A percentile compares a stretch with the other conserved stretches of the same genome.
These are phyloP conservation scores for Chaenogobius annularis DNA, from an alignment of 2,113 vertebrate species.

Conservation along the genomic window DNA sequence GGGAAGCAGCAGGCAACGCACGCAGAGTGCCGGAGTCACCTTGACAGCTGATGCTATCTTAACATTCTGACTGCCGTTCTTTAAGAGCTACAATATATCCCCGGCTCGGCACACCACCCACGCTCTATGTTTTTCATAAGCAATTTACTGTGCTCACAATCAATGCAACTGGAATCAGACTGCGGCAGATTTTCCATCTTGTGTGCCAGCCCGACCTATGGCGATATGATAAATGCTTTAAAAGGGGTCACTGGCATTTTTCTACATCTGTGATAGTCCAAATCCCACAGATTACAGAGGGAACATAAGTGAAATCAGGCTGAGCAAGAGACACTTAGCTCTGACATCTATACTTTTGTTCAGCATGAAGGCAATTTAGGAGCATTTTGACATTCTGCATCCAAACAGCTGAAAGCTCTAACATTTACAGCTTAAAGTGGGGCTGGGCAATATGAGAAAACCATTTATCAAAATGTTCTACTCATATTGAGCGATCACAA, in stretches of 20 bases:
- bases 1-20: constrained; percentile 69
- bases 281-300: constrained; percentile 11
- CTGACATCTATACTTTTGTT: constrained; percentile 2
- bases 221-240: constrained; percentile 51
- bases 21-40: constrained; percentile 73
- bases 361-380: neutral
- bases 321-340: neutral
- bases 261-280: constrained; percentile 30
- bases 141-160: constrained; percentile 69
- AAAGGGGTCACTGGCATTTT: constrained; percentile 55
- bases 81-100: constrained; percentile 62
- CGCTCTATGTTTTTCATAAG: constrained; percentile 65
- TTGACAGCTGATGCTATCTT: constrained; percentile 78
- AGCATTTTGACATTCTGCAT: neutral
- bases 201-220: constrained; percentile 48
- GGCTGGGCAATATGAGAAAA: no score
- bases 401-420: neutral
- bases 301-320: constrained; percentile 3
- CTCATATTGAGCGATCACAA: no score
- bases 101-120: constrained; percentile 59
- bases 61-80: constrained; percentile 69
- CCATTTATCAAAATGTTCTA: no score
- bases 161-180: constrained; percentile 71
- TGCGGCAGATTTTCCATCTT: constrained; percentile 69
- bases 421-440: neutral